Percentiles rank a stretch among this genome's conserved stretches.
phyloP scores from a whole-genome alignment of 2,888 invertebrate species.

The Caenorhabditis panamensis region DNA sequence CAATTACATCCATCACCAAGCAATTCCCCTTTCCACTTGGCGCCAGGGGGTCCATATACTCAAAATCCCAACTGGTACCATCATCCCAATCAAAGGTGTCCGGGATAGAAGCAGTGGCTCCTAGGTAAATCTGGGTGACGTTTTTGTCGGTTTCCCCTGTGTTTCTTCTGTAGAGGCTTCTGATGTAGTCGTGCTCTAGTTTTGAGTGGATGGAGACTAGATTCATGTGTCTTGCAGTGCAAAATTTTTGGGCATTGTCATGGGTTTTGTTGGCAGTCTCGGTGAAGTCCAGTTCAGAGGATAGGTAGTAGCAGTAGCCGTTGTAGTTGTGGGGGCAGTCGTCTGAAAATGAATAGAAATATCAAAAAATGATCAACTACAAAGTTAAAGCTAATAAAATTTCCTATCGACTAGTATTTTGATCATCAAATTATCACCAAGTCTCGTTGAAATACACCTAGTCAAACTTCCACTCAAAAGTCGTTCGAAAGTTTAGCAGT shows the following conservation, averaged over 20 bases:
- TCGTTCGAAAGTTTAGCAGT: too few relatives aligned
- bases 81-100: constrained; percentile 9
- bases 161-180: background rate
- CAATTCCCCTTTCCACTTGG: background rate
- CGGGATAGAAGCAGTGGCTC: background rate
- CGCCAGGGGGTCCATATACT: constrained; percentile 8
- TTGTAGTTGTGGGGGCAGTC: constrained; percentile 26
- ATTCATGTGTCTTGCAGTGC: constrained; percentile 12
- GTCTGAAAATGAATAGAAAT: background rate
- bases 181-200: constrained; percentile 16
- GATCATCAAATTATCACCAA: too few relatives aligned
- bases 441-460: too few relatives aligned
- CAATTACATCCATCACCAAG: constrained; percentile 9
- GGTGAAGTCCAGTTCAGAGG: constrained; percentile 10
- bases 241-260: constrained; percentile 13
- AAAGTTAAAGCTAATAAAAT: too few relatives aligned
- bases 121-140: background rate
- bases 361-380: too few relatives aligned
- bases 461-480: too few relatives aligned
- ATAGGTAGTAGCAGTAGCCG: constrained; percentile 29
- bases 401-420: too few relatives aligned
- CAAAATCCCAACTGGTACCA: constrained; percentile 5
- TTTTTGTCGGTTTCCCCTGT: too few relatives aligned
- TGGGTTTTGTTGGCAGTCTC: constrained; percentile 20
- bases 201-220: constrained; percentile 24